A percentile compares a stretch with the other conserved stretches of the same genome.
phyloP scores from a whole-genome alignment of 2,797 vertebrate species.

The Fistularia commersonii region DNA sequence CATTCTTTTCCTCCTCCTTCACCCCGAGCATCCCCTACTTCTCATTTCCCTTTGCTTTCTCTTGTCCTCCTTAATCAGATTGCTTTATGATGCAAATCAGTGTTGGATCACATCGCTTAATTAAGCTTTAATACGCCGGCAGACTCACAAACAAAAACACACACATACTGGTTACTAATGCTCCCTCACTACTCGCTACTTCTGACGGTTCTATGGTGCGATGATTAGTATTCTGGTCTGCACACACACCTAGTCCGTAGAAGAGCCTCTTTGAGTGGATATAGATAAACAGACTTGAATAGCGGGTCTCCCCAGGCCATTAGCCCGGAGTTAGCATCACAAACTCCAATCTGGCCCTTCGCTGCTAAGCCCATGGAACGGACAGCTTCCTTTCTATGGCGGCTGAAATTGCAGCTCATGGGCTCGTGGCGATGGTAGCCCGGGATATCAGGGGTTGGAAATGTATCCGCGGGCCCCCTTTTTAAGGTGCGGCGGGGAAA shows the following conservation, averaged over 20 bases:
- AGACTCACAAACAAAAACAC: conserved; percentile 1
- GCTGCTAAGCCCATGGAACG: conserved; percentile 23
- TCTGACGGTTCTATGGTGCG: conserved; percentile 26
- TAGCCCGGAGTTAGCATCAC: conserved; percentile 56
- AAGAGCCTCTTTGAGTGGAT: conserved; percentile 54
- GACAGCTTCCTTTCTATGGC: conserved; percentile 25
- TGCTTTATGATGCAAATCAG: conserved; percentile 70
- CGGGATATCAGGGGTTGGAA: conserved; percentile 14
- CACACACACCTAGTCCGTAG: conserved; percentile 35
- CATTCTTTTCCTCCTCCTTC: conserved; percentile 13
- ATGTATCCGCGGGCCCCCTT: conserved; percentile 5
- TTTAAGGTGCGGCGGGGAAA: conserved; percentile 1
- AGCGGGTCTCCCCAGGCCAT: conserved; percentile 56
- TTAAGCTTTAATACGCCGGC: conserved; percentile 55
- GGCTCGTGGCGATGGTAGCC: conserved; percentile 16
- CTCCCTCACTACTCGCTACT: conserved; percentile 29
- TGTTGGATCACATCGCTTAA: conserved; percentile 68
- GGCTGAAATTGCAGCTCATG: conserved; percentile 22
- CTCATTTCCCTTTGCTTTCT: too few relatives aligned
- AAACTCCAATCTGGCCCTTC: conserved; percentile 47
- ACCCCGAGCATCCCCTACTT: conserved; percentile 26
- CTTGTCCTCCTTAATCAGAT: conserved; percentile 44
- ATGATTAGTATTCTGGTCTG: conserved; percentile 38
- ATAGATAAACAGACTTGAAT: conserved; percentile 60
- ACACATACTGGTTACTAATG: conserved; percentile 4